Percentiles rank a stretch among this genome's conserved stretches.
phyloP scores from a whole-genome alignment of 2,113 vertebrate species.

The Osmerus eperlanus region DNA sequence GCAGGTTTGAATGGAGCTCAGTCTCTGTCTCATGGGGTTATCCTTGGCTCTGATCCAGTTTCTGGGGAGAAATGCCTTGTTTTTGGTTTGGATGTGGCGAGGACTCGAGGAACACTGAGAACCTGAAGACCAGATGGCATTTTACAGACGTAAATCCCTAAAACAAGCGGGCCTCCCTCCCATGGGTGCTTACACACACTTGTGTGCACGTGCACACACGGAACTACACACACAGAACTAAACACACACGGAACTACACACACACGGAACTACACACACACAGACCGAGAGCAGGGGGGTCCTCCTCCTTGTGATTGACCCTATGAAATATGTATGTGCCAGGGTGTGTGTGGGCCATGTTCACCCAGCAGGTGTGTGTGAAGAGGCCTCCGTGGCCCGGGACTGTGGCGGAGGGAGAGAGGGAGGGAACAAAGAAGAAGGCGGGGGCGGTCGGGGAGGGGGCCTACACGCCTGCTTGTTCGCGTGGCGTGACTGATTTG shows the following conservation, averaged over 20 bases:
- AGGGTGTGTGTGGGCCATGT: constrained; percentile 37
- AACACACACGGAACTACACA: too few species aligned
- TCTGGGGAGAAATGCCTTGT: not conserved
- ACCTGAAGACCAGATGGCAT: not conserved
- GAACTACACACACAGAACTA: too few species aligned
- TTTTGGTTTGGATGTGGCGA: not conserved
- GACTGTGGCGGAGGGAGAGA: constrained; percentile 10
- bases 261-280: too few species aligned
- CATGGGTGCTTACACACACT: too few species aligned
- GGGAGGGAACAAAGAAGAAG: constrained; percentile 29
- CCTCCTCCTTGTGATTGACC: constrained; percentile 37
- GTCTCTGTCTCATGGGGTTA: too few species aligned
- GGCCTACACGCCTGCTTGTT: constrained; percentile 49
- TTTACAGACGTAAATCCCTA: constrained; percentile 20
- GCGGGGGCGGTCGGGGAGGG: constrained; percentile 25
- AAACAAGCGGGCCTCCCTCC: not conserved
- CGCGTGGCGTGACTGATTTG: constrained; percentile 63
- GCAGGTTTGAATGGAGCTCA: not conserved
- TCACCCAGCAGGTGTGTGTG: constrained; percentile 55
- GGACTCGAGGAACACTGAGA: not conserved
- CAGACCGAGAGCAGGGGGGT: not conserved
- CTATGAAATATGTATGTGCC: constrained; percentile 62
- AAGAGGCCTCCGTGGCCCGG: constrained; percentile 34
- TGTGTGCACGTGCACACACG: too few species aligned
- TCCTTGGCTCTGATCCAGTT: not conserved